A percentile compares a stretch with the other conserved stretches of the same genome.
These are phyloP conservation scores for Mormyrus proboscirostris DNA, from an alignment of 2,797 vertebrate genomes.

Conservation along the genomic window DNA sequence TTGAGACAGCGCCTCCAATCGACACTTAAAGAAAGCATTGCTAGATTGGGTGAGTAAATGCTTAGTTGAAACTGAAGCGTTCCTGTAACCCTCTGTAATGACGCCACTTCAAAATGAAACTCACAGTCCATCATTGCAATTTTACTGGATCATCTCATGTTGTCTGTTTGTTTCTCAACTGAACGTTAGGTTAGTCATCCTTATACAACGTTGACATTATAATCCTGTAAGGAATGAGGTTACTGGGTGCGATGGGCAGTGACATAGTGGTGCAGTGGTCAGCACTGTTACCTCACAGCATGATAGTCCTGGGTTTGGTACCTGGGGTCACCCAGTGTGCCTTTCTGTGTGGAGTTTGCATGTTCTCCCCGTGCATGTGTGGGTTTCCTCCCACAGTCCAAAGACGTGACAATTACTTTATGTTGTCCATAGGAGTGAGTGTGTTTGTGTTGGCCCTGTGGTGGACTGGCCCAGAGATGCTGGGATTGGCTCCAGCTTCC, in stretches of 20 bases:
- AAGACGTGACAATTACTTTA: too few relatives aligned
- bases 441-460: too few relatives aligned
- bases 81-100: constrained; percentile 17
- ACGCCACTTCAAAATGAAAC: not conserved
- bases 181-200: not conserved
- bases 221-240: not conserved
- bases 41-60: constrained; percentile 10
- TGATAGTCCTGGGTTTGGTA: too few relatives aligned
- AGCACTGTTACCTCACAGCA: too few relatives aligned
- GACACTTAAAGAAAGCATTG: constrained; percentile 47
- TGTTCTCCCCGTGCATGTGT: too few relatives aligned
- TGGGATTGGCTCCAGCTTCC: too few relatives aligned
- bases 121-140: not conserved
- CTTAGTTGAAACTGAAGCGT: constrained; percentile 33
- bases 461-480: too few relatives aligned
- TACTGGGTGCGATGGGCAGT: not conserved
- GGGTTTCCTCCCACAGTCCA: too few relatives aligned
- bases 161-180: not conserved
- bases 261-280: too few relatives aligned
- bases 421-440: too few relatives aligned
- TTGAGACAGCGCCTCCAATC: constrained; percentile 37
- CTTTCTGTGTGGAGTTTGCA: too few relatives aligned
- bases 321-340: too few relatives aligned
- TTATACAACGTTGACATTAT: not conserved
- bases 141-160: not conserved